Percentiles rank a stretch among this genome's conserved stretches.
These are phyloP conservation scores for Tauraco erythrolophus DNA, from an alignment of 2,113 vertebrate genomes.

Conservation along the genomic window DNA sequence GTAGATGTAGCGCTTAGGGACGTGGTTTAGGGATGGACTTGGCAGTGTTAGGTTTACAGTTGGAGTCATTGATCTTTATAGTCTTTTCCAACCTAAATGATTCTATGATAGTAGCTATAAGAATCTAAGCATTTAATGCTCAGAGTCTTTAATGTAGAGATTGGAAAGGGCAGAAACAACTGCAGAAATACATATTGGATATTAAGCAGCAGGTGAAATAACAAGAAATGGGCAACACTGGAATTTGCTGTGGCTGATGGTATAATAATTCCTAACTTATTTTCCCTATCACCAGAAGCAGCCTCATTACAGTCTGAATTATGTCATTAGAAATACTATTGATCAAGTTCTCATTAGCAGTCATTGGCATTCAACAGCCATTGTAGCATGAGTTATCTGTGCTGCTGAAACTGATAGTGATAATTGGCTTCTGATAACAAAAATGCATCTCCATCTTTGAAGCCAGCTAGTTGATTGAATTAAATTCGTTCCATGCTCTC, in stretches of 20 bases:
- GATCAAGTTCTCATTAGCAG: conserved; percentile 49
- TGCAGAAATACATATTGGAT: not conserved
- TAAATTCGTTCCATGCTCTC: conserved; percentile 8
- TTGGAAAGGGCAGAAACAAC: not conserved
- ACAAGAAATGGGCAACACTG: not conserved
- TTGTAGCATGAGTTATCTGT: not conserved
- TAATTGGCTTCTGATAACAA: conserved; percentile 12
- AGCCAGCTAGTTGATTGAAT: not conserved
- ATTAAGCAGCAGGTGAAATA: not conserved
- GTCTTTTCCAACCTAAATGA: too few species aligned
- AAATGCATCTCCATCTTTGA: not conserved
- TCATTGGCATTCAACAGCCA: conserved; percentile 8
- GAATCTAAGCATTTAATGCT: not conserved
- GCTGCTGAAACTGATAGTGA: not conserved
- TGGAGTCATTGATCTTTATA: too few species aligned
- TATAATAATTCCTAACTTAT: not conserved
- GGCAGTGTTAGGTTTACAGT: too few species aligned
- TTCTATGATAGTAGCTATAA: not conserved
- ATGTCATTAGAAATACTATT: conserved; percentile 29
- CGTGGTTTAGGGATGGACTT: too few species aligned
- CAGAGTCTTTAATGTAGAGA: not conserved
- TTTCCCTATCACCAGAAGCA: not conserved
- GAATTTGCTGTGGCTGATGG: not conserved
- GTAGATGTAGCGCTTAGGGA: too few species aligned
- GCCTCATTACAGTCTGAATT: not conserved